Evolutionary conservation across 2,888 invertebrate genomes (phyloP).

Genomic region (Itoplectis maculator): DNA sequence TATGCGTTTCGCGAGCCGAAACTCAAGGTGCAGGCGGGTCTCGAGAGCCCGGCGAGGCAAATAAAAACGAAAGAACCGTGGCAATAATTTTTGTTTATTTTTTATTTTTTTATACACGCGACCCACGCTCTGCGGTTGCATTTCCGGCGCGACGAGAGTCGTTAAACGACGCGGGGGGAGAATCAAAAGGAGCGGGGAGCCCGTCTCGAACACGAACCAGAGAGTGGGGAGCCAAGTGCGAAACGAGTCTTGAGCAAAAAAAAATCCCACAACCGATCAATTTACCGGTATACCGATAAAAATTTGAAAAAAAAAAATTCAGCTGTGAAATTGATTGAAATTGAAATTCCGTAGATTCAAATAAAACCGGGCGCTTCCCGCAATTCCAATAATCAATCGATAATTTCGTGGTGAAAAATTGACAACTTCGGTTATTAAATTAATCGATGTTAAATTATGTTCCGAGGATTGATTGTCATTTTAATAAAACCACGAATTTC

Average conservation of each 20-base stretch:
- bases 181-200: constrained; percentile 23
- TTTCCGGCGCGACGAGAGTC: constrained; percentile 65
- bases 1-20: constrained; percentile 10
- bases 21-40: constrained; percentile 23
- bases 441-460: constrained; percentile 12
- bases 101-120: constrained; percentile 49
- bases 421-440: constrained; percentile 13
- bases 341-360: too few relatives aligned
- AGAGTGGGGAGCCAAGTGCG: background rate
- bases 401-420: constrained; percentile 33
- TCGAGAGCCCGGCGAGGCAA: background rate
- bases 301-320: background rate
- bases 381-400: constrained; percentile 7
- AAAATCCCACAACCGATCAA: background rate
- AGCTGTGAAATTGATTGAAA: too few relatives aligned
- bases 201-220: background rate
- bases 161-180: constrained; percentile 46
- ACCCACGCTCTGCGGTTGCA: constrained; percentile 63
- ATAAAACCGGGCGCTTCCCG: too few relatives aligned
- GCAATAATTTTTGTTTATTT: constrained; percentile 31
- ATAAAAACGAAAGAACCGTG: constrained; percentile 24
- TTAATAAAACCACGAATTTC: constrained; percentile 27
- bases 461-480: constrained; percentile 15
- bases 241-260: background rate
- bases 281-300: background rate